Evolutionary conservation across 2,797 vertebrate genomes (phyloP), one percentile per base, ranked within the genome.

Genomic region (Loris lydekkerianus): DNA sequence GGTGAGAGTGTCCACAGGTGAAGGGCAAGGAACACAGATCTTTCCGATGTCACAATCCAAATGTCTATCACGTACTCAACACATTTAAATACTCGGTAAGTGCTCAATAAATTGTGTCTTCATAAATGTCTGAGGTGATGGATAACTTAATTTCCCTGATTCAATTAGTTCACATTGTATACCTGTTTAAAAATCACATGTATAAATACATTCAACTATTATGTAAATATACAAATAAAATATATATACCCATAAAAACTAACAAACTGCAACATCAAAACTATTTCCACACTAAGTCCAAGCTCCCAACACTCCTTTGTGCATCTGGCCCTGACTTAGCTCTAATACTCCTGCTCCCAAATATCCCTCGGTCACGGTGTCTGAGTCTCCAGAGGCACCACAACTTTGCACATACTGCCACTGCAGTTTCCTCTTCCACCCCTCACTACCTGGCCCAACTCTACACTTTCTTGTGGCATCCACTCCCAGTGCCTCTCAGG

Each of bases 401-500:
- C 5, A n/a, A 84, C 25, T 37, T 11, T 29, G 43, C 23, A 67
- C 18, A 43, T 10, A 8, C 34, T 34, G 21, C 46, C 56, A 77
- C 37, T 18, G 58, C 58, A 20, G 20, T 27, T 15, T 29, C 37
- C 25, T 80, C 29, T 46, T 82, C 58, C 58, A 82, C 58, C 13
- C 1, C 46, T 20, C 3, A 5, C 18, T 14, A 85, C 31, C 75
- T 34, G 37, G 60, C 58, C 75, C 49, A 58, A 37, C 10, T 58
- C 46, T n/a, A 40, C 3, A 23, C 11, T 1, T 5, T 4, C 29
- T 7, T 60, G 29, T 25, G 43, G 15, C 46, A 7, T 1, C 27
- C 3, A 70, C 17, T 21, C 34, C 13, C 0, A 37, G 10, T 2
- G 10, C 3, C 1, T n/a, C 34, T 49, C 58, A 46, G 7, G 27